These are phyloP conservation scores for Geodia barretti DNA, from an alignment of 37 sponge, comb jelly and placozoan genomes.

Conservation along the genomic window DNA sequence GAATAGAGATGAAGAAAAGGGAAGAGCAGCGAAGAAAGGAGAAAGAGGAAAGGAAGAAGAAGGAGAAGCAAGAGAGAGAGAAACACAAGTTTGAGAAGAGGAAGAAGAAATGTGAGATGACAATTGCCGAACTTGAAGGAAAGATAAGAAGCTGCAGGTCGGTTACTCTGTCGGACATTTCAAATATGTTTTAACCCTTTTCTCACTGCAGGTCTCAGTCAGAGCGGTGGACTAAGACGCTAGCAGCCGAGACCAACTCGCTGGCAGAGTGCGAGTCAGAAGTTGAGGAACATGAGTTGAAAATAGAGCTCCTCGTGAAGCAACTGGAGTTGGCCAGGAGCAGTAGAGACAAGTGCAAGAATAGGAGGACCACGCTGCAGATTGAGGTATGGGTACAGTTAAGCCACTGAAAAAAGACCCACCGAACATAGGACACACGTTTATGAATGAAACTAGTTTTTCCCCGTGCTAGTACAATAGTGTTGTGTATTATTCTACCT, in stretches of 20 bases:
- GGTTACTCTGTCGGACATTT: neutral
- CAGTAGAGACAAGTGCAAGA: neutral
- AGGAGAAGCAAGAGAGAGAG: neutral
- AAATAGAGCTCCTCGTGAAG: constrained; percentile 17
- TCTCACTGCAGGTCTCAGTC: neutral
- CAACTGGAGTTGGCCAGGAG: constrained; percentile 4
- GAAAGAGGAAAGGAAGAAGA: neutral
- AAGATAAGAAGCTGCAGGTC: neutral
- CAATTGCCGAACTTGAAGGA: neutral
- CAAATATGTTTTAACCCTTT: too few species aligned
- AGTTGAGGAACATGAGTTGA: constrained; percentile 29
- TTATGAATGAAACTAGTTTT: too few species aligned
- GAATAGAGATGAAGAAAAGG: too few species aligned
- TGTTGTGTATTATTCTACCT: too few species aligned
- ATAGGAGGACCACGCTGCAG: neutral
- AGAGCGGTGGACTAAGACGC: constrained; percentile 1
- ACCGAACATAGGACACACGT: too few species aligned
- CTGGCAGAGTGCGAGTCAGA: constrained; percentile 43
- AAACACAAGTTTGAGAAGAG: neutral
- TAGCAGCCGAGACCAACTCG: constrained; percentile 9
- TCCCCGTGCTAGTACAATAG: too few species aligned
- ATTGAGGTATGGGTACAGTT: neutral
- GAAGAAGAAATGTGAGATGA: neutral
- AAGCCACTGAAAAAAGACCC: too few species aligned
- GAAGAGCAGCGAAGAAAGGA: neutral